phyloP scores from a whole-genome alignment of 2,113 vertebrate species.

The Cryptotis parvus region DNA sequence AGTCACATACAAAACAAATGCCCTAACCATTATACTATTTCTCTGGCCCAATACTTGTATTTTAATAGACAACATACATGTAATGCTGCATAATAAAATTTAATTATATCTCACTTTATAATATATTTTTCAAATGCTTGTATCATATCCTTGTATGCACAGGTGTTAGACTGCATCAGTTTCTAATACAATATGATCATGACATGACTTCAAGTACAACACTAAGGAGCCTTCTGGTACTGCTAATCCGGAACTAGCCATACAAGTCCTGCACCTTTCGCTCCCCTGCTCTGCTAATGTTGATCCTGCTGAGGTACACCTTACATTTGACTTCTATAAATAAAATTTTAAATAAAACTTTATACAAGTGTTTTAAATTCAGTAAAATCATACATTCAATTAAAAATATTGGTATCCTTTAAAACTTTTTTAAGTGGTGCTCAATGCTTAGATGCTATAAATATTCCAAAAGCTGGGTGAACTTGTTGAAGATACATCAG shows the following conservation, averaged over 20 bases:
- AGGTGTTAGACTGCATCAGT: neutral
- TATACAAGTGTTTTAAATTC: neutral
- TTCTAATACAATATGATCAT: neutral
- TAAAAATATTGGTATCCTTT: neutral
- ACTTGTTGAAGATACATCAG: neutral
- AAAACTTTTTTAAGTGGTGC: neutral
- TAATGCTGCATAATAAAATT: conserved; percentile 10
- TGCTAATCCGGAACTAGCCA: neutral
- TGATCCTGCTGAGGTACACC: neutral
- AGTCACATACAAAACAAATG: no score
- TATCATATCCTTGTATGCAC: neutral
- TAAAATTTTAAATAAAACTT: conserved; percentile 17
- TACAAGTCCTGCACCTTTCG: neutral
- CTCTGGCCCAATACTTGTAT: no score
- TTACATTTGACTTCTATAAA: conserved; percentile 34
- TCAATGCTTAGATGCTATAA: neutral
- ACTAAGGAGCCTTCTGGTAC: neutral
- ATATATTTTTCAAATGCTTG: conserved; percentile 41
- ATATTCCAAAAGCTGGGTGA: neutral
- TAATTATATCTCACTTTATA: conserved; percentile 21
- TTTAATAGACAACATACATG: neutral
- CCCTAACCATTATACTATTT: no score
- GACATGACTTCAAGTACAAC: neutral
- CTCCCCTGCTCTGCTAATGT: neutral
- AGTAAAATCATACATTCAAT: neutral